phyloP scores from a whole-genome alignment of 2,113 vertebrate species.

The Scortum barcoo region DNA sequence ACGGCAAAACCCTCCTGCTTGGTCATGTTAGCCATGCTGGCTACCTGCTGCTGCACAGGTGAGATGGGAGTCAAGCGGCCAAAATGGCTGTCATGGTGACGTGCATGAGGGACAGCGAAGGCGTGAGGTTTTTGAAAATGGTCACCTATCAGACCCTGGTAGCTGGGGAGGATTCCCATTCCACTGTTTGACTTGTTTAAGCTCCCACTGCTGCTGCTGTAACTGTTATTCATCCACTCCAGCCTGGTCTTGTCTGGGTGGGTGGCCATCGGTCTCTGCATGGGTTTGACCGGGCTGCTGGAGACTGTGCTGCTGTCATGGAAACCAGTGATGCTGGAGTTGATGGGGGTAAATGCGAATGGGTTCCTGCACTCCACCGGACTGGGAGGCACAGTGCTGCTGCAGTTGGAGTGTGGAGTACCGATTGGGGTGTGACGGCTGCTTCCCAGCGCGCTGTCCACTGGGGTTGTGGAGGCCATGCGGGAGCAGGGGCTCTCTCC shows the following conservation, averaged over 20 bases:
- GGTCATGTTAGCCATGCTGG: constrained; percentile 83
- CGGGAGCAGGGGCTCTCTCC: constrained; percentile 93
- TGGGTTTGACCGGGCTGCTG: constrained; percentile 96
- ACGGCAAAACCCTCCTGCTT: constrained; percentile 98
- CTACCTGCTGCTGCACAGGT: constrained; percentile 92
- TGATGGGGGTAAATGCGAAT: constrained; percentile 98
- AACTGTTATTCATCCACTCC: constrained; percentile 98
- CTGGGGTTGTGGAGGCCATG: constrained; percentile 91
- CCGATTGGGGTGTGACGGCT: constrained; percentile 95
- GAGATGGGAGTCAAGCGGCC: constrained; percentile 96
- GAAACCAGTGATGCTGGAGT: constrained; percentile 92
- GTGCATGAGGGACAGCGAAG: constrained; percentile 93
- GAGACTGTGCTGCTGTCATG: constrained; percentile 94
- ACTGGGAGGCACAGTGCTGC: constrained; percentile 95
- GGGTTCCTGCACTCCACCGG: constrained; percentile 98
- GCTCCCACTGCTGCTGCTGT: constrained; percentile 82
- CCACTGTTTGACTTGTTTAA: constrained; percentile 84
- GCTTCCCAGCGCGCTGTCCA: constrained; percentile 94
- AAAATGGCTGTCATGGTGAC: constrained; percentile 91
- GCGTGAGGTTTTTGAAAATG: constrained; percentile 98
- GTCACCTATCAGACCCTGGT: constrained; percentile 96
- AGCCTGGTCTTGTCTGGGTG: constrained; percentile 97
- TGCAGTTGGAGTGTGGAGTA: constrained; percentile 97
- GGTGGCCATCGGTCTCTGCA: constrained; percentile 98
- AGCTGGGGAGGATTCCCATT: constrained; percentile 91